Evolutionary conservation across 2,797 vertebrate genomes (phyloP), one percentile per base, ranked within the genome.

Genomic region (Sarcoramphus papa): DNA sequence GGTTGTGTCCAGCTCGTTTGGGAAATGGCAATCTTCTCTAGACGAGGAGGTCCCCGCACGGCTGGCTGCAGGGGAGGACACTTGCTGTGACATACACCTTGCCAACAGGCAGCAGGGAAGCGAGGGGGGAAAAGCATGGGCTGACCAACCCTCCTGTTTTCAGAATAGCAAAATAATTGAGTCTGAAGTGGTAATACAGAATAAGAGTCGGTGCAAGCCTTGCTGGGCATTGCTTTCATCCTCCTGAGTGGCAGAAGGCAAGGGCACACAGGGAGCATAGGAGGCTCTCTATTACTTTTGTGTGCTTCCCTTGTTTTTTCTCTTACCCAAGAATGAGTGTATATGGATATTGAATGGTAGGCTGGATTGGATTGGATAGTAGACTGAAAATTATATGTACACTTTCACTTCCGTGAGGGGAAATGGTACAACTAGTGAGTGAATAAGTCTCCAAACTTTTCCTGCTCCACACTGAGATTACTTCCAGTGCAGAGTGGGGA

Each of bases 21-120:
- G 35, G 35, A 83, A 83, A 70, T 20, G 24, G 15, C 37, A 53
- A 31, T 23, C 33, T 63, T 81, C 65, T 63, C 21, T 47, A 37
- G 25, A 20, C 0, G 51, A 88, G 47, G 24, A 75, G 20, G n/a
- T 7, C 20, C 5, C n/a, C 2, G 1, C 64, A 22, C 0, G 5
- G 23, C 35, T 53, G 14, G 20, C 45, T 73, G 78, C 30, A 57
- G 28, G 18, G 37, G 30, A 87, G 68, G 35, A 64, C n/a, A 13
- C n/a, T 84, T 69, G 50, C 60, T 64, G 50, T 47, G 30, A 65
- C 37, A 85, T 7, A 31, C 16, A 43, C 48, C 9, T 48, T 60
- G n/a, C 62, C 50, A 56, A 59, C 21, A 56, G n/a, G 20, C 54
- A 91, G 37, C 2, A 2, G 41, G 68, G 65, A 77, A 68, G 40